phyloP scores from a whole-genome alignment of 2,888 invertebrate genomes.

The Amiota communis region DNA sequence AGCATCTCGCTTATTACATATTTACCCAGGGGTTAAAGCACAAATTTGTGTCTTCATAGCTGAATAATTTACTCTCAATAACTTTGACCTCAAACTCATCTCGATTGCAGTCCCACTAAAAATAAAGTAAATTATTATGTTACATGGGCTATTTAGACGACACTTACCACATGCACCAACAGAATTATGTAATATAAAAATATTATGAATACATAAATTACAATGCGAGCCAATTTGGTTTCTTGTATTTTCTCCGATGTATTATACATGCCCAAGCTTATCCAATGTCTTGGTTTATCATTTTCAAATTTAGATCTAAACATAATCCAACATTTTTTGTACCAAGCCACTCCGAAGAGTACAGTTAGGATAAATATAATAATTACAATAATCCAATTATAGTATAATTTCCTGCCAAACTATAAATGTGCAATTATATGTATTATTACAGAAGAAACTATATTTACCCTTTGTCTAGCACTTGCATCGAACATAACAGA shows the following conservation, averaged over 20 bases:
- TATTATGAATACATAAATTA: neutral
- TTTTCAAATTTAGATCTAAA: neutral
- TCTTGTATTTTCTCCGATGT: neutral
- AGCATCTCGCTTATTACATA: neutral
- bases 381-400: no score
- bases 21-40: constrained; percentile 67
- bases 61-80: constrained; percentile 5
- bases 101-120: constrained; percentile 37
- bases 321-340: neutral
- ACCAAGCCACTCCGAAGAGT: neutral
- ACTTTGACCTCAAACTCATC: constrained; percentile 36
- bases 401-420: no score
- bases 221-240: neutral
- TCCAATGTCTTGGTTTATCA: neutral
- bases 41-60: constrained; percentile 23
- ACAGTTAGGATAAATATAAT: neutral
- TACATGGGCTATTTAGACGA: neutral
- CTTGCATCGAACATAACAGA: constrained; percentile 77
- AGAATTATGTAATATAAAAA: neutral
- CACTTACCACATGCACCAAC: neutral
- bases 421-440: no score
- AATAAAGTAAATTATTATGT: constrained; percentile 20
- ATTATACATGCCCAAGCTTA: neutral
- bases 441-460: neutral
- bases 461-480: constrained; percentile 73